These are phyloP conservation scores for Hycleus phaleratus DNA, from an alignment of 1,140 invertebrate species.

Conservation along the genomic window DNA sequence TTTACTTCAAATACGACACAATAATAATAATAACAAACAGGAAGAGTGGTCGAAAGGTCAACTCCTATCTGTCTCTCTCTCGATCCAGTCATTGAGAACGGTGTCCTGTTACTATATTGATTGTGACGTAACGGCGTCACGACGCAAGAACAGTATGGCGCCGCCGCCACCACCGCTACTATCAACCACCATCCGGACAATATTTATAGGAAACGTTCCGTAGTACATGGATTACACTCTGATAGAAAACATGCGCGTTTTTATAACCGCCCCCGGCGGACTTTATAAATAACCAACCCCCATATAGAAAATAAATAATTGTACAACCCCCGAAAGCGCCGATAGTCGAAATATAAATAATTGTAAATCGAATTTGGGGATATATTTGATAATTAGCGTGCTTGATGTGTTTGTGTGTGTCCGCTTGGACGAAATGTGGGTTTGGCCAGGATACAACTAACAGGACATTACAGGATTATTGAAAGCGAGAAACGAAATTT, in stretches of 20 bases:
- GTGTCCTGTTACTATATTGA: constrained; percentile 31
- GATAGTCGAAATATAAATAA: not conserved
- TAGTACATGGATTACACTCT: not conserved
- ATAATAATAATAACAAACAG: not conserved
- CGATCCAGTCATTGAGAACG: not conserved
- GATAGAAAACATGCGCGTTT: constrained; percentile 20
- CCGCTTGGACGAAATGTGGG: constrained; percentile 21
- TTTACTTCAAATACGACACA: too few relatives aligned
- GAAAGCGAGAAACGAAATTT: too few relatives aligned
- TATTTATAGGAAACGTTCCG: too few relatives aligned
- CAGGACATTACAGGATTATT: not conserved
- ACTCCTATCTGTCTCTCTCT: not conserved
- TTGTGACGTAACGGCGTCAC: constrained; percentile 32
- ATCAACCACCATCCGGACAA: constrained; percentile 11
- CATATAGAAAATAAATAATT: not conserved
- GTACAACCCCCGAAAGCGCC: not conserved
- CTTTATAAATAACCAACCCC: not conserved
- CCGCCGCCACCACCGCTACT: constrained; percentile 8
- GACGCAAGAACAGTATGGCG: constrained; percentile 36
- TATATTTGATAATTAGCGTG: too few relatives aligned
- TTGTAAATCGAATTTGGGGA: not conserved
- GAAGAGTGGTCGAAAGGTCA: constrained; percentile 16
- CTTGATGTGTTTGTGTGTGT: not conserved
- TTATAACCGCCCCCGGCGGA: not conserved
- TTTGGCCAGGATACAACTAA: constrained; percentile 20